These are phyloP conservation scores for Oopsacas minuta DNA, from an alignment of 37 sponge, comb jelly and placozoan genomes.

Conservation along the genomic window DNA sequence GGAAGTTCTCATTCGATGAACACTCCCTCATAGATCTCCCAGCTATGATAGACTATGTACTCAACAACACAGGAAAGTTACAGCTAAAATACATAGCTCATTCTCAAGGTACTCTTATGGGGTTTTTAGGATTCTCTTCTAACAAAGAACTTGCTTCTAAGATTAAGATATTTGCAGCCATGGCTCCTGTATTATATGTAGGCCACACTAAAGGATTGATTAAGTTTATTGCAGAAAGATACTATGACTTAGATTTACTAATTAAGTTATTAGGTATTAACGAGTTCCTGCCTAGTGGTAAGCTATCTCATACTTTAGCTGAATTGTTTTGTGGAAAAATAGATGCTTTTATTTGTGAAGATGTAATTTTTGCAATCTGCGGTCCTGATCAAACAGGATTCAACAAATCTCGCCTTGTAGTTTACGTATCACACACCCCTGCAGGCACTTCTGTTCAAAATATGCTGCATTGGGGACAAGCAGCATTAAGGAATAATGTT, in stretches of 20 bases:
- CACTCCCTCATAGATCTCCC: conserved; percentile 63
- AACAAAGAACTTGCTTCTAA: conserved; percentile 45
- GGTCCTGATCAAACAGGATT: conserved; percentile 44
- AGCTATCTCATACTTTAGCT: conserved; percentile 25
- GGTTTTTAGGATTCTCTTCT: conserved; percentile 65
- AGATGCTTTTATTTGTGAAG: conserved; percentile 35
- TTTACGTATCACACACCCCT: conserved; percentile 75
- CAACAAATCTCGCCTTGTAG: conserved; percentile 60
- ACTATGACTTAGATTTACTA: conserved; percentile 27
- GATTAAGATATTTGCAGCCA: conserved; percentile 51
- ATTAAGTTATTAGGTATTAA: conserved; percentile 29
- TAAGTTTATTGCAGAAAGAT: conserved; percentile 18
- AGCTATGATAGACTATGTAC: conserved; percentile 62
- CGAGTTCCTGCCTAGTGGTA: conserved; percentile 58
- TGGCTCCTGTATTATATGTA: conserved; percentile 61
- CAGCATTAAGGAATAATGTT: not conserved
- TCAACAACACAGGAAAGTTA: conserved; percentile 33
- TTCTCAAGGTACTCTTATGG: conserved; percentile 87
- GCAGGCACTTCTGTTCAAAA: conserved; percentile 86
- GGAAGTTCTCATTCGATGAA: conserved; percentile 85
- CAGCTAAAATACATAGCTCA: conserved; percentile 73
- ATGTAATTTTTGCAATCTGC: conserved; percentile 66
- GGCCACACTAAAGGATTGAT: conserved; percentile 44
- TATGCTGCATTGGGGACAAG: conserved; percentile 61
- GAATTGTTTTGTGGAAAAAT: conserved; percentile 33